phyloP scores from a whole-genome alignment of 2,888 invertebrate species.

The Tromatobia lineatoria region DNA sequence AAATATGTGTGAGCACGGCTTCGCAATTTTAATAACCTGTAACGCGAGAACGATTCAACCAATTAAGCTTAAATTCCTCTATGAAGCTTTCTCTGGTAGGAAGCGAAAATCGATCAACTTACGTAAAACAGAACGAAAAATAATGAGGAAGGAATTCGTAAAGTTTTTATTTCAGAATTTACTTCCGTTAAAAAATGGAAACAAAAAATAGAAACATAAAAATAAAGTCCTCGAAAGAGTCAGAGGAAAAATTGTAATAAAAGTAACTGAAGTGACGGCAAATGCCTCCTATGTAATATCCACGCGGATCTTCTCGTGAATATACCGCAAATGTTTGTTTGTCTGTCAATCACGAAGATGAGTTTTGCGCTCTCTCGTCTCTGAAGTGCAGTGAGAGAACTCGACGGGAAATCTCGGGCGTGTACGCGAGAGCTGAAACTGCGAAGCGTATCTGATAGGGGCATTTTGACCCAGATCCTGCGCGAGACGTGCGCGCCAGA shows the following conservation, averaged over 20 bases:
- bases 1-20: no score
- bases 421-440: slow-evolving; percentile 64
- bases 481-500: slow-evolving; percentile 59
- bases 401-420: slow-evolving; percentile 58
- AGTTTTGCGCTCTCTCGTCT: slow-evolving; percentile 24
- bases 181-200: no score
- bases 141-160: no score
- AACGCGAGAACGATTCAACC: no score
- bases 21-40: no score
- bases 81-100: no score
- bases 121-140: no score
- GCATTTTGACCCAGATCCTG: slow-evolving; percentile 79
- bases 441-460: slow-evolving; percentile 70
- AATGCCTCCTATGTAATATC: not conserved
- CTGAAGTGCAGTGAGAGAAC: slow-evolving; percentile 12
- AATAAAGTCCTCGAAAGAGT: no score
- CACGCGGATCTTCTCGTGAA: not conserved
- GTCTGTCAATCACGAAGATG: slow-evolving; percentile 22
- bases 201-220: no score
- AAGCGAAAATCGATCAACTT: no score
- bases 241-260: not conserved
- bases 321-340: slow-evolving; percentile 9
- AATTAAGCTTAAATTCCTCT: no score
- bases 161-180: no score
- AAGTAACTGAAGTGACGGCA: not conserved